A percentile compares a stretch with the other conserved stretches of the same genome.
Conservation (phyloP, 2,113 vertebrate species). For the Lutjanus erythropterus region DNA sequence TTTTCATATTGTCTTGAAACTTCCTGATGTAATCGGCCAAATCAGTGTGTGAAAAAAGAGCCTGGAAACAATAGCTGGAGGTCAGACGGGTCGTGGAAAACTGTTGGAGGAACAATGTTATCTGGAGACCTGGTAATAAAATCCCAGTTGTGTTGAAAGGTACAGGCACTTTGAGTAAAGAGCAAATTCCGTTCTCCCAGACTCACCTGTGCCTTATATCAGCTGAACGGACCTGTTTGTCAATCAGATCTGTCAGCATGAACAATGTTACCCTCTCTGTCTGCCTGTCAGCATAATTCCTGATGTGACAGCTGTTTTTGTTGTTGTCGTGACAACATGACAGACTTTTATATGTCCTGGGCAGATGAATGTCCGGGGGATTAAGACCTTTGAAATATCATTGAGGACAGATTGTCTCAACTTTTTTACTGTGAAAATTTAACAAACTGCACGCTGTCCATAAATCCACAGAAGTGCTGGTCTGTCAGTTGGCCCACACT, state of each 20-base stretch:
- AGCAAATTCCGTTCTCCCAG: constrained; percentile 17
- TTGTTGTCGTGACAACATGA: neutral
- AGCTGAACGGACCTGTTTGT: constrained; percentile 13
- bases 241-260: constrained; percentile 22
- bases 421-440: neutral
- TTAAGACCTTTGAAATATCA: neutral
- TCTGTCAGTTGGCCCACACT: neutral
- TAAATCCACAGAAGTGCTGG: neutral
- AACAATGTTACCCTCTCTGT: neutral
- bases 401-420: neutral
- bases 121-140: constrained; percentile 58
- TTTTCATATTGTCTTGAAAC: constrained; percentile 57
- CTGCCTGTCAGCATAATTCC: neutral
- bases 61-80: constrained; percentile 69
- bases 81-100: constrained; percentile 63
- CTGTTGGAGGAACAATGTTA: constrained; percentile 72
- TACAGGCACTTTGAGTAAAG: constrained; percentile 29
- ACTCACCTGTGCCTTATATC: constrained; percentile 45
- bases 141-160: constrained; percentile 49
- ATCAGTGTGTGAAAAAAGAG: constrained; percentile 45
- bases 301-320: constrained; percentile 1
- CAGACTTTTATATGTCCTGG: neutral
- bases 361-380: constrained; percentile 14
- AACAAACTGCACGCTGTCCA: neutral
- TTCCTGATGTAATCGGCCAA: constrained; percentile 64